Percentiles rank a stretch among this genome's conserved stretches.
These are phyloP conservation scores for Chironomus tentans DNA, from an alignment of 2,888 invertebrate genomes.

Conservation along the genomic window DNA sequence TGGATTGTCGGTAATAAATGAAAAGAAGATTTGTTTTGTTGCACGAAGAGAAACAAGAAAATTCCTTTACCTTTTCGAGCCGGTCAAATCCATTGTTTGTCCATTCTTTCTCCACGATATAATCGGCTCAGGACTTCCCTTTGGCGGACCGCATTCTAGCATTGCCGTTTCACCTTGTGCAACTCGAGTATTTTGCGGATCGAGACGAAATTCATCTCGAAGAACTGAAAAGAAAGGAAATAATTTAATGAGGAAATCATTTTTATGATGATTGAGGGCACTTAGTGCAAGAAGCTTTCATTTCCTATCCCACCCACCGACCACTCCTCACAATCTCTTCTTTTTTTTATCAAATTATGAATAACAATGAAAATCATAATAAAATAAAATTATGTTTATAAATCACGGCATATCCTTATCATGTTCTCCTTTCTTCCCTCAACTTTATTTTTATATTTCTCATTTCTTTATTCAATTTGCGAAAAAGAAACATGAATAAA, in stretches of 20 bases:
- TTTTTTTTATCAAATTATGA: constrained; percentile 24
- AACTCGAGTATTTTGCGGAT: constrained; percentile 73
- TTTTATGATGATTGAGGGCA: neutral
- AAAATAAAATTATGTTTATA: constrained; percentile 26
- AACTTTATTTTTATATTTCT: neutral
- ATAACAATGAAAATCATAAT: constrained; percentile 15
- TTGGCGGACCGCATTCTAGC: constrained; percentile 79
- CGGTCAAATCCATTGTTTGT: constrained; percentile 60
- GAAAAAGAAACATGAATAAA: neutral
- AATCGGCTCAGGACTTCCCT: constrained; percentile 80
- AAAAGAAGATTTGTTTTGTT: neutral
- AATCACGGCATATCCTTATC: constrained; percentile 25
- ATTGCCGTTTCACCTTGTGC: constrained; percentile 77
- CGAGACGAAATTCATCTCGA: constrained; percentile 78
- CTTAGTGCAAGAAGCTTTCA: neutral
- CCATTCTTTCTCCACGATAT: constrained; percentile 84
- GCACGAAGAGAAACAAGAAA: too few species aligned
- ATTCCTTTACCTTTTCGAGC: constrained; percentile 45
- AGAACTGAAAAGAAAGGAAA: constrained; percentile 53
- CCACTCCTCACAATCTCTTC: neutral
- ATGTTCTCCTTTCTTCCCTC: neutral
- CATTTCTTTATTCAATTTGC: constrained; percentile 18
- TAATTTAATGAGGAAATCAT: constrained; percentile 43
- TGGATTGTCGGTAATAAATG: neutral
- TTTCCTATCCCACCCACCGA: neutral